Evolutionary conservation across 37 sponge, comb jelly and placozoan species (phyloP).

Genomic region (Spongilla lacustris): DNA sequence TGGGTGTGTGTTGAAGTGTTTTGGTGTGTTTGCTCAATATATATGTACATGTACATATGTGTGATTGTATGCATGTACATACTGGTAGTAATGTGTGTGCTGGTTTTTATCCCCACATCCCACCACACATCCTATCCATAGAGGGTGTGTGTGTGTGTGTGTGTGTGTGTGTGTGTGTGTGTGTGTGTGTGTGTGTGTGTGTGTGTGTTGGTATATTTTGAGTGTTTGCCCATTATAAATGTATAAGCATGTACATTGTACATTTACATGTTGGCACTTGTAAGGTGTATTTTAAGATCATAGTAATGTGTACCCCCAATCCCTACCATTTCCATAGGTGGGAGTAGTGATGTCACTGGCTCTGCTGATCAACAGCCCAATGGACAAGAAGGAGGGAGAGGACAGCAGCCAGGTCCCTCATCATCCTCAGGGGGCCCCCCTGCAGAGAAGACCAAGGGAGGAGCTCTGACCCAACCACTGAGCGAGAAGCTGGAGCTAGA

Average conservation of each 20-base stretch:
- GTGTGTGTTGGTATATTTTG: too few species aligned
- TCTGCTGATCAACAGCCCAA: neutral
- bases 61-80: neutral
- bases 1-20: neutral
- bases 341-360: neutral
- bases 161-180: too few species aligned
- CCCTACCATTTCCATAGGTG: neutral
- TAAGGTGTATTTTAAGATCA: too few species aligned
- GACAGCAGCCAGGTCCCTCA: neutral
- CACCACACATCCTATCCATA: too few species aligned
- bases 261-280: neutral
- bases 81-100: too few species aligned
- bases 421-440: neutral
- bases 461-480: slow-evolving; percentile 42
- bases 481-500: slow-evolving; percentile 84
- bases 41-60: neutral
- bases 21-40: neutral
- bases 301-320: neutral
- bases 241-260: too few species aligned
- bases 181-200: too few species aligned
- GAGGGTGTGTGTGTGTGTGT: too few species aligned
- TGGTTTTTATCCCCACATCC: too few species aligned
- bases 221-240: too few species aligned
- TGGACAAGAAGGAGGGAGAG: neutral
- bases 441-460: neutral